Conservation (phyloP, 2,113 vertebrate genomes). For the Brachyhypopomus gauderio region DNA sequence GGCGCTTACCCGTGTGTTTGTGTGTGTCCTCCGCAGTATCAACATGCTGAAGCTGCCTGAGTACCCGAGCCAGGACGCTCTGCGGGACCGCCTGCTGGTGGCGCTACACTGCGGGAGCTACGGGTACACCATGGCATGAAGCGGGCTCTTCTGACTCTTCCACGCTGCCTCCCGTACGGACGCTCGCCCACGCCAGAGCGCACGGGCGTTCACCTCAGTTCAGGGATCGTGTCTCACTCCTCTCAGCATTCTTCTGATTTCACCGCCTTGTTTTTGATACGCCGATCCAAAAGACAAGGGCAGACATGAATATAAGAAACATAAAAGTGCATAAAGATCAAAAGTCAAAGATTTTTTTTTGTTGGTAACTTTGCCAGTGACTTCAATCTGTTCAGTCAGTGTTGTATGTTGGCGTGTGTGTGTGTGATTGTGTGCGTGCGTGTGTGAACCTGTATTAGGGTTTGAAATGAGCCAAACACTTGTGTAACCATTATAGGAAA, state of each 20-base stretch:
- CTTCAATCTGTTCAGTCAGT: slow-evolving; percentile 9
- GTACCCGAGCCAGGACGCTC: slow-evolving; percentile 91
- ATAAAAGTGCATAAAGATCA: neutral
- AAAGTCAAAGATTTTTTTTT: neutral
- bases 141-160: slow-evolving; percentile 24
- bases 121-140: slow-evolving; percentile 96
- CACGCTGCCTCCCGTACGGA: slow-evolving; percentile 8
- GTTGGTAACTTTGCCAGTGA: slow-evolving; percentile 21
- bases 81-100: slow-evolving; percentile 93
- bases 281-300: neutral
- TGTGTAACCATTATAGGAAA: slow-evolving; percentile 1
- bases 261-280: slow-evolving; percentile 11
- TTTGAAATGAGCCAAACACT: neutral
- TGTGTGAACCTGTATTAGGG: slow-evolving; percentile 49
- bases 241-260: slow-evolving; percentile 4
- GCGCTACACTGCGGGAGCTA: slow-evolving; percentile 97
- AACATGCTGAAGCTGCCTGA: slow-evolving; percentile 99
- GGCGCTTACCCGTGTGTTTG: slow-evolving; percentile 7
- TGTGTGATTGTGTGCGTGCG: neutral
- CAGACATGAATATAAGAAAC: neutral
- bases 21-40: slow-evolving; percentile 76
- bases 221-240: slow-evolving; percentile 45
- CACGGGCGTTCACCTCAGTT: slow-evolving; percentile 25
- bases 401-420: neutral
- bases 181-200: neutral